Evolutionary conservation across 2,888 invertebrate species (phyloP).

Genomic region (Hymenopus coronatus): DNA sequence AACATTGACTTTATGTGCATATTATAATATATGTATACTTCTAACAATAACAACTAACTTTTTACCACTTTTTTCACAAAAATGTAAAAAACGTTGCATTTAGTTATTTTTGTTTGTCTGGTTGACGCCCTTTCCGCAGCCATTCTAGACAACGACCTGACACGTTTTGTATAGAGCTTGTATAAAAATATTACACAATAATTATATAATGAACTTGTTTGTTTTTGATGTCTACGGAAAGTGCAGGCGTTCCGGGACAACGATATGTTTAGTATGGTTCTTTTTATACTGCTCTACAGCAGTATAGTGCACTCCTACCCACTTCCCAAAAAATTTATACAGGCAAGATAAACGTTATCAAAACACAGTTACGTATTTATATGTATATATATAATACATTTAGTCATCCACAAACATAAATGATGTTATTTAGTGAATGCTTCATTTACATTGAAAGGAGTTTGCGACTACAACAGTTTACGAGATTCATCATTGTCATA

Average conservation of each 20-base stretch:
- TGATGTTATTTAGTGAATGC: constrained; percentile 11
- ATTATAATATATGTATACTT: constrained; percentile 21
- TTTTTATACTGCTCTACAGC: constrained; percentile 22
- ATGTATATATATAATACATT: constrained; percentile 17
- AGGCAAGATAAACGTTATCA: constrained; percentile 23
- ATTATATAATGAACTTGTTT: constrained; percentile 24
- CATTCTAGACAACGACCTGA: constrained; percentile 37
- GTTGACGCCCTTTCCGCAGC: constrained; percentile 35
- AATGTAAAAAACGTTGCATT: constrained; percentile 31
- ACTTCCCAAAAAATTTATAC: constrained; percentile 14
- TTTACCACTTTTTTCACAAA: constrained; percentile 22
- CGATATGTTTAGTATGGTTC: constrained; percentile 37
- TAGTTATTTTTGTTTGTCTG: constrained; percentile 17
- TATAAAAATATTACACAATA: constrained; percentile 36
- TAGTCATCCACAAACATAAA: constrained; percentile 20
- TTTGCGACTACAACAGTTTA: not conserved
- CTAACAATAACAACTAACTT: constrained; percentile 12
- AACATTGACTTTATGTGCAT: constrained; percentile 26
- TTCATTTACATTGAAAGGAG: constrained; percentile 24
- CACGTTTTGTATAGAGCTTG: constrained; percentile 31
- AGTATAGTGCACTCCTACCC: constrained; percentile 20
- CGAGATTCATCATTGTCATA: constrained; percentile 23
- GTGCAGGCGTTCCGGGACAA: constrained; percentile 32
- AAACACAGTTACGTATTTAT: constrained; percentile 18
- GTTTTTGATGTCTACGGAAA: constrained; percentile 34